Conservation (phyloP, 2,888 invertebrate genomes). For the Acanthoscelides obtectus region DNA sequence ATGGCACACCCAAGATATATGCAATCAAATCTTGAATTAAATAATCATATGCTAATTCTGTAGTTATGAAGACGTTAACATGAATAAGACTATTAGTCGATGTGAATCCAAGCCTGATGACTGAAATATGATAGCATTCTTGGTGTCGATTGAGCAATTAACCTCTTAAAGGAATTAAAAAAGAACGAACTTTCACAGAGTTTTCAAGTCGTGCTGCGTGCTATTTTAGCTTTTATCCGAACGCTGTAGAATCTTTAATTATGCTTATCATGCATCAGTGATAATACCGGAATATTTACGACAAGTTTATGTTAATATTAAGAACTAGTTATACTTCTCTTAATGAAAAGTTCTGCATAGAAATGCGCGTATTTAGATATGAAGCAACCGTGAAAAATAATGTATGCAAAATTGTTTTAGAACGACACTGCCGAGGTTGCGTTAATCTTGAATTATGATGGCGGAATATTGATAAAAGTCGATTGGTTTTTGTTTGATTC, state of each 20-base stretch:
- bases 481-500: background rate
- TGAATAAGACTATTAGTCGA: background rate
- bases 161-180: background rate
- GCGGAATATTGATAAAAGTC: background rate
- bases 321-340: background rate
- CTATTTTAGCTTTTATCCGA: background rate
- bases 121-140: background rate
- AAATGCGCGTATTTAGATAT: background rate
- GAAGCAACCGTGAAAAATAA: background rate
- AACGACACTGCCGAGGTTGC: background rate
- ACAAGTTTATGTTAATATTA: background rate
- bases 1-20: background rate
- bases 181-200: background rate
- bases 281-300: background rate
- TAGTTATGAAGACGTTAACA: background rate
- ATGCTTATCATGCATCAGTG: background rate
- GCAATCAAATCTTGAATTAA: background rate
- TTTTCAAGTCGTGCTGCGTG: background rate
- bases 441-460: background rate
- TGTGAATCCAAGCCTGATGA: background rate
- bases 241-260: background rate
- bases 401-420: background rate
- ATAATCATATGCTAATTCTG: background rate
- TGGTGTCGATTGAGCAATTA: background rate
- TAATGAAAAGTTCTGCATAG: background rate